A percentile compares a stretch with the other conserved stretches of the same genome.
These are phyloP conservation scores for Cremastobaeus sp. DNA, from an alignment of 2,888 invertebrate genomes.

Conservation along the genomic window DNA sequence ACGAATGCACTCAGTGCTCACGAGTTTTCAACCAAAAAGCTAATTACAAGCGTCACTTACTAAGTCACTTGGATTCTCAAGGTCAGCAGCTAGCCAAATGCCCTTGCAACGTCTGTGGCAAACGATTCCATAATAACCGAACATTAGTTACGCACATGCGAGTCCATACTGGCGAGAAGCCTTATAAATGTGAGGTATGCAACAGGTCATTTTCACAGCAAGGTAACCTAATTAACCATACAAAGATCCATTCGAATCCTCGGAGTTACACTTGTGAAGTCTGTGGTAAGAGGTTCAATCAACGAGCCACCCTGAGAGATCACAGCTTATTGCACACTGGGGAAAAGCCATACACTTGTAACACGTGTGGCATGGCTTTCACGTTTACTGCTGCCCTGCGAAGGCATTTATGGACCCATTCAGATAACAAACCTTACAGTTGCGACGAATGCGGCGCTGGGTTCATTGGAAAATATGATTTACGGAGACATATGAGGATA, in stretches of 20 bases:
- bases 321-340: slow-evolving; percentile 74
- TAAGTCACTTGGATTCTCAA: slow-evolving; percentile 72
- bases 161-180: slow-evolving; percentile 82
- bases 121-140: slow-evolving; percentile 81
- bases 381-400: slow-evolving; percentile 75
- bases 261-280: slow-evolving; percentile 74
- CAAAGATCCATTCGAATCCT: slow-evolving; percentile 74
- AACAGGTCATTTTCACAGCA: slow-evolving; percentile 79
- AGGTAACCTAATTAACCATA: slow-evolving; percentile 74
- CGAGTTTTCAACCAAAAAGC: slow-evolving; percentile 74
- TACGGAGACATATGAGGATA: slow-evolving; percentile 74
- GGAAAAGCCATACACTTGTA: slow-evolving; percentile 75
- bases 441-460: slow-evolving; percentile 72
- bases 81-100: slow-evolving; percentile 78
- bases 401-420: slow-evolving; percentile 74
- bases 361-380: slow-evolving; percentile 73
- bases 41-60: slow-evolving; percentile 74
- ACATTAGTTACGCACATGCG: slow-evolving; percentile 81
- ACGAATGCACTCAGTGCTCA: slow-evolving; percentile 72
- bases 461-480: slow-evolving; percentile 75
- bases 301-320: slow-evolving; percentile 74
- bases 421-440: slow-evolving; percentile 71
- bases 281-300: slow-evolving; percentile 76
- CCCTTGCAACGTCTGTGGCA: slow-evolving; percentile 80
- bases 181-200: slow-evolving; percentile 81